phyloP scores from a whole-genome alignment of 2,797 vertebrate genomes.

The Cryptoblepharus egeriae region DNA sequence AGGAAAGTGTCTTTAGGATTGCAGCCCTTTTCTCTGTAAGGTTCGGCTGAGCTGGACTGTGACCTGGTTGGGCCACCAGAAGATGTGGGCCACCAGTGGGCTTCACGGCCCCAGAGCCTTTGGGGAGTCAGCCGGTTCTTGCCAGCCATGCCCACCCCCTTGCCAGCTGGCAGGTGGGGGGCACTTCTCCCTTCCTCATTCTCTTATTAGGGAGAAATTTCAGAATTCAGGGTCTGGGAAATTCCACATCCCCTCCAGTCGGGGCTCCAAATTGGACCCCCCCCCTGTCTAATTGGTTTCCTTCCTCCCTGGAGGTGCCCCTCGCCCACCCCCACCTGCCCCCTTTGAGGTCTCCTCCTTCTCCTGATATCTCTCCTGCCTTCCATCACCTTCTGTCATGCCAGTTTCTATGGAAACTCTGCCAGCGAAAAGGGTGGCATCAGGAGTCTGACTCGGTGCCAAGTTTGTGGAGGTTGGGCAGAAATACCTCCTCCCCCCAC shows the following conservation, averaged over 20 bases:
- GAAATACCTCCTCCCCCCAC: background rate
- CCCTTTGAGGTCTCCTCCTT: background rate
- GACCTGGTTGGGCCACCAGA: too few relatives aligned
- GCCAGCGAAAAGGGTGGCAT: conserved; percentile 12
- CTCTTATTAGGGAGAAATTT: background rate
- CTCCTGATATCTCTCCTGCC: background rate
- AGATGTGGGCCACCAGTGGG: too few relatives aligned
- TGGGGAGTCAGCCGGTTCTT: too few relatives aligned
- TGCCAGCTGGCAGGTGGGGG: too few relatives aligned
- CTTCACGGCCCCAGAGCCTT: too few relatives aligned
- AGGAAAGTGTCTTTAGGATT: too few relatives aligned
- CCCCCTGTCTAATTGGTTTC: background rate
- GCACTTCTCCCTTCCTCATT: background rate
- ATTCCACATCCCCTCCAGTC: background rate
- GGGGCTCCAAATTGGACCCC: background rate
- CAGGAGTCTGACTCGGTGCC: background rate
- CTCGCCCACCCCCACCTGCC: background rate
- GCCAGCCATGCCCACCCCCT: too few relatives aligned
- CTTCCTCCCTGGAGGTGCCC: too few relatives aligned
- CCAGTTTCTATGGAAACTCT: conserved; percentile 21
- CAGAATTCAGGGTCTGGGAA: background rate
- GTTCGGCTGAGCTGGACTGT: too few relatives aligned
- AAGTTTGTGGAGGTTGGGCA: conserved; percentile 2
- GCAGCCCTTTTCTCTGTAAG: too few relatives aligned
- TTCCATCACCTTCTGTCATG: conserved; percentile 19